Percentiles rank a stretch among this genome's conserved stretches.
Conservation (phyloP, 2,113 vertebrate species). For the Phodopus roborovskii region DNA sequence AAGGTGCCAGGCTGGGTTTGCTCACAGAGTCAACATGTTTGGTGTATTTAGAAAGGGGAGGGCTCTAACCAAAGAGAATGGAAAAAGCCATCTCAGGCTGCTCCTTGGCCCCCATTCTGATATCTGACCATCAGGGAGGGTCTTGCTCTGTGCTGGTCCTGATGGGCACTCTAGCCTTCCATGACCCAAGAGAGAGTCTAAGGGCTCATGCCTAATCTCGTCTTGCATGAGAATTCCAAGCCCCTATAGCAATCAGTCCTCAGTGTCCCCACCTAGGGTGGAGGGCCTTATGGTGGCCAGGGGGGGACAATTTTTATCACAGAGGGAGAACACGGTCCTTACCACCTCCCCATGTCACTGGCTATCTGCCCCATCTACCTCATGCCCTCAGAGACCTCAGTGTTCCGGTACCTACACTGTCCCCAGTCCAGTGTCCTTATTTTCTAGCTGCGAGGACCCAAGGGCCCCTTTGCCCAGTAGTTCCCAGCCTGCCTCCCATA, state of each 20-base stretch:
- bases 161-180: background rate
- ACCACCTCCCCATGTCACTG: background rate
- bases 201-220: background rate
- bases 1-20: background rate
- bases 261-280: background rate
- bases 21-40: constrained; percentile 72
- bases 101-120: background rate
- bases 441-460: background rate
- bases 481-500: background rate
- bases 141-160: background rate
- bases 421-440: background rate
- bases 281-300: background rate
- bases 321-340: background rate
- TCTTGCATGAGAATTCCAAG: background rate
- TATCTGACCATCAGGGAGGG: background rate
- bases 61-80: background rate
- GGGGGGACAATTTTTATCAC: background rate
- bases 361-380: background rate
- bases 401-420: background rate
- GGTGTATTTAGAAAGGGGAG: constrained; percentile 14
- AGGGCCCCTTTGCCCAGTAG: background rate
- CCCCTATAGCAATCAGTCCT: background rate
- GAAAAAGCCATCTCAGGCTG: background rate
- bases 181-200: background rate
- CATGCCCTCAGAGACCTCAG: background rate